phyloP scores from a whole-genome alignment of 2,888 invertebrate species.

The Agonopterix subpropinquella region DNA sequence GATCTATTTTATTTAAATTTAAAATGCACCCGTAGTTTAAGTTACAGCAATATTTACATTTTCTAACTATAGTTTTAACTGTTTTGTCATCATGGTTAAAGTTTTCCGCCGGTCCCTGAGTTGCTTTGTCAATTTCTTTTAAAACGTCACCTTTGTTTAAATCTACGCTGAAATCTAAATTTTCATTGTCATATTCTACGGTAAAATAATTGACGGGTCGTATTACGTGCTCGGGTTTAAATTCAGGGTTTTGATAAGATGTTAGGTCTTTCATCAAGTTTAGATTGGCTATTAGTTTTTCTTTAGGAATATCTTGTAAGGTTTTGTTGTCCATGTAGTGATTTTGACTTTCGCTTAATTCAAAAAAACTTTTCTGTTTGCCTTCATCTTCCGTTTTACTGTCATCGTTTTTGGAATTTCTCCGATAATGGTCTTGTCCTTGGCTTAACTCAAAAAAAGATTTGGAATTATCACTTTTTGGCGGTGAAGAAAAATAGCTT shows the following conservation, averaged over 20 bases:
- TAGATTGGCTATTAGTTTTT: slow-evolving; percentile 25
- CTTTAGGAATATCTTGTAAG: slow-evolving; percentile 27
- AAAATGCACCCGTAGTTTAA: slow-evolving; percentile 14
- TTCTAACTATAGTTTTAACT: slow-evolving; percentile 19
- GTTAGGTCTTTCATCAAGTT: slow-evolving; percentile 54
- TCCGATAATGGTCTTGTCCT: slow-evolving; percentile 61
- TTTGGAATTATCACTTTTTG: slow-evolving; percentile 52
- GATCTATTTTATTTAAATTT: slow-evolving; percentile 11
- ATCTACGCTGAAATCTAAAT: slow-evolving; percentile 8
- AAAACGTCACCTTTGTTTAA: slow-evolving; percentile 14
- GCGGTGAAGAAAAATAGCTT: slow-evolving; percentile 54
- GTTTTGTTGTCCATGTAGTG: slow-evolving; percentile 12
- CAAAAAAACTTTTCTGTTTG: slow-evolving; percentile 10
- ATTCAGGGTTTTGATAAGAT: slow-evolving; percentile 33
- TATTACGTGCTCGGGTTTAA: slow-evolving; percentile 34
- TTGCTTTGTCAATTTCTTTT: slow-evolving; percentile 6
- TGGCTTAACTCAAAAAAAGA: slow-evolving; percentile 72
- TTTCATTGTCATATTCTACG: slow-evolving; percentile 37
- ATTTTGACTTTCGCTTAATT: slow-evolving; percentile 16
- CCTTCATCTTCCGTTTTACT: slow-evolving; percentile 10
- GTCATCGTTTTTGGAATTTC: slow-evolving; percentile 16
- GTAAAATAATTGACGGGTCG: slow-evolving; percentile 54
- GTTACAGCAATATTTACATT: slow-evolving; percentile 46
- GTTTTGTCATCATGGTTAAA: slow-evolving; percentile 11
- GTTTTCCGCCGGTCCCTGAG: neutral